Conservation (phyloP, 64 coral and sea anemone species). For the Orbicella faveolata region DNA sequence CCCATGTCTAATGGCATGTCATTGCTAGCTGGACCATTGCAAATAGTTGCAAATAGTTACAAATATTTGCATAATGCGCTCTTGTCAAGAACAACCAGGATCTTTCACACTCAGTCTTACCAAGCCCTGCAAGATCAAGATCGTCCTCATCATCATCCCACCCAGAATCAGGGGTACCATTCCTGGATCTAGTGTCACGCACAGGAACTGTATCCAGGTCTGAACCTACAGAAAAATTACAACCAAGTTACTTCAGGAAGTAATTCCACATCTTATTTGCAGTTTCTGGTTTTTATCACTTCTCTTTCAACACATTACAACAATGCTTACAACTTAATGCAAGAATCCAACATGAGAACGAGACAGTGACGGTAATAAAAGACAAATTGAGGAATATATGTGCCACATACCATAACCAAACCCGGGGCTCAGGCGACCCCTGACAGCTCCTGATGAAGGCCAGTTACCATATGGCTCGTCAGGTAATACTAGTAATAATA, state of each 20-base stretch:
- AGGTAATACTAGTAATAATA: slow-evolving; percentile 37
- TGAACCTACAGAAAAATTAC: slow-evolving; percentile 24
- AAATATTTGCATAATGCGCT: no score
- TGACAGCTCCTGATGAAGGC: slow-evolving; percentile 60
- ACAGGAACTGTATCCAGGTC: slow-evolving; percentile 85
- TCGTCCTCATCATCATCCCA: slow-evolving; percentile 77
- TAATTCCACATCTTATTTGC: neutral
- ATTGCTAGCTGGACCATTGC: no score
- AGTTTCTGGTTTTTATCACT: no score
- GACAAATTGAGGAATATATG: neutral
- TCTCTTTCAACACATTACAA: neutral
- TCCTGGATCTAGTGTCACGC: slow-evolving; percentile 33
- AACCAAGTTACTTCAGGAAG: neutral
- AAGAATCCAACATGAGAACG: neutral
- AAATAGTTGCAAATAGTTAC: no score
- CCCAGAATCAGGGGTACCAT: slow-evolving; percentile 28
- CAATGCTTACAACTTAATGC: neutral
- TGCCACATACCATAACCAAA: slow-evolving; percentile 42
- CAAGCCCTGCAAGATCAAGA: slow-evolving; percentile 74
- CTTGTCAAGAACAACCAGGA: no score
- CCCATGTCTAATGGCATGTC: neutral
- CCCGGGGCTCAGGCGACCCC: slow-evolving; percentile 33
- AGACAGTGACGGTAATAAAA: neutral
- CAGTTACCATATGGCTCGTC: slow-evolving; percentile 58
- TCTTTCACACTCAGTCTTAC: slow-evolving; percentile 11